Percentiles rank a stretch among this genome's conserved stretches.
Evolutionary conservation across 2,113 vertebrate species (phyloP).

Genomic region (Rhabdornis inornatus): DNA sequence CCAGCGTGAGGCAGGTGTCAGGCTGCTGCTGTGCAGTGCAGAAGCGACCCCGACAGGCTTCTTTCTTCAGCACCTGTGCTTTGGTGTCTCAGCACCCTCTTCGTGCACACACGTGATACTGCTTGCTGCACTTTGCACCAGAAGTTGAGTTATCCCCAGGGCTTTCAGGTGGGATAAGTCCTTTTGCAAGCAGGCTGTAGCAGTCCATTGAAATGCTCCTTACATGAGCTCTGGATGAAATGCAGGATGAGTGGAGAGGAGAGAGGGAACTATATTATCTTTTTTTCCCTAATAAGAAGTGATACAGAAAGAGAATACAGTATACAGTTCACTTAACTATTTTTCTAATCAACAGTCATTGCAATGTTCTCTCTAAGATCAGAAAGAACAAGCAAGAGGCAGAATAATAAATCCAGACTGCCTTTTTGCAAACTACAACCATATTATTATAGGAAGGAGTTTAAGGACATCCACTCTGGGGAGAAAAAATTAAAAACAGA

Average conservation of each 20-base stretch:
- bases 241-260: neutral
- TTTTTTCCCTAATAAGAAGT: conserved; percentile 17
- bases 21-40: neutral
- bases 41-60: neutral
- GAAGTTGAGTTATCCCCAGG: neutral
- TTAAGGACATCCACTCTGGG: conserved; percentile 22
- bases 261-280: neutral
- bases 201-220: neutral
- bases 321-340: conserved; percentile 51
- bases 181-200: conserved; percentile 1
- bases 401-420: conserved; percentile 43
- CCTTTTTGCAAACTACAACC: conserved; percentile 19
- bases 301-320: conserved; percentile 9
- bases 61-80: neutral
- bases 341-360: conserved; percentile 57
- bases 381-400: conserved; percentile 43
- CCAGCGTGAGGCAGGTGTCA: neutral
- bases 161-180: neutral
- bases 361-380: conserved; percentile 47
- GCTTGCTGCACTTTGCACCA: neutral
- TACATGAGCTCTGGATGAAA: neutral
- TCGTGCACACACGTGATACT: neutral
- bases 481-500: conserved; percentile 39
- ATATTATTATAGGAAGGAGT: conserved; percentile 22
- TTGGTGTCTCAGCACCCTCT: neutral